Conservation (phyloP, 2,113 vertebrate species). For the Paraplagusia blochii region DNA sequence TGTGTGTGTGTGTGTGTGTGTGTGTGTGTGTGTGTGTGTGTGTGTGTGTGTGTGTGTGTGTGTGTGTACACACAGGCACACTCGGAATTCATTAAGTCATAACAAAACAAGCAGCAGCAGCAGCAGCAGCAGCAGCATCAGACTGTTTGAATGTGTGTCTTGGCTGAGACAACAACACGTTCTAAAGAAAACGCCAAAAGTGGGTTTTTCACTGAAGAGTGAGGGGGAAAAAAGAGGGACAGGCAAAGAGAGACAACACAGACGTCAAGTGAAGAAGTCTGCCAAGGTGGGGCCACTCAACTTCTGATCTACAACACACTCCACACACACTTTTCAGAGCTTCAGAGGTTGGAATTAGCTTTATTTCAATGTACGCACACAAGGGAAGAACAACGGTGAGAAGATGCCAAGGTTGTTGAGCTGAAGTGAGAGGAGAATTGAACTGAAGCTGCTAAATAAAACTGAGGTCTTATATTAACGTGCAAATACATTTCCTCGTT, state of each 20-base stretch:
- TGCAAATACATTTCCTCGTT: no score
- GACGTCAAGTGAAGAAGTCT: slow-evolving; percentile 47
- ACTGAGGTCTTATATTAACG: no score
- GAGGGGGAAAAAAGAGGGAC: background rate
- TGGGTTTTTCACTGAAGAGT: slow-evolving; percentile 40
- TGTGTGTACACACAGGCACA: slow-evolving; percentile 25
- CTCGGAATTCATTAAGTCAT: slow-evolving; percentile 69
- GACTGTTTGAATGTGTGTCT: slow-evolving; percentile 64
- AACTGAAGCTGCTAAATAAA: background rate
- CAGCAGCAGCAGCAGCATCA: slow-evolving; percentile 67
- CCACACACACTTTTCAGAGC: slow-evolving; percentile 2
- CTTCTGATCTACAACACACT: slow-evolving; percentile 35
- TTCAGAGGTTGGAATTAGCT: slow-evolving; percentile 12
- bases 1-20: slow-evolving; percentile 15
- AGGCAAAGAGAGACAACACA: slow-evolving; percentile 4
- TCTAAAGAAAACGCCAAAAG: slow-evolving; percentile 61
- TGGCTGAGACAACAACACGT: slow-evolving; percentile 60
- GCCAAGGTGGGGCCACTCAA: slow-evolving; percentile 45
- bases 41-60: slow-evolving; percentile 23
- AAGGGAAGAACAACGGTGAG: background rate
- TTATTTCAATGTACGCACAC: background rate
- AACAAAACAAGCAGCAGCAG: slow-evolving; percentile 69
- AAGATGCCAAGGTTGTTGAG: background rate
- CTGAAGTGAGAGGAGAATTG: slow-evolving; percentile 1
- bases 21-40: slow-evolving; percentile 14